Base-by-base conservation (phyloP, 2,797 vertebrate species). In the Phoxinus dragarum region DNA sequence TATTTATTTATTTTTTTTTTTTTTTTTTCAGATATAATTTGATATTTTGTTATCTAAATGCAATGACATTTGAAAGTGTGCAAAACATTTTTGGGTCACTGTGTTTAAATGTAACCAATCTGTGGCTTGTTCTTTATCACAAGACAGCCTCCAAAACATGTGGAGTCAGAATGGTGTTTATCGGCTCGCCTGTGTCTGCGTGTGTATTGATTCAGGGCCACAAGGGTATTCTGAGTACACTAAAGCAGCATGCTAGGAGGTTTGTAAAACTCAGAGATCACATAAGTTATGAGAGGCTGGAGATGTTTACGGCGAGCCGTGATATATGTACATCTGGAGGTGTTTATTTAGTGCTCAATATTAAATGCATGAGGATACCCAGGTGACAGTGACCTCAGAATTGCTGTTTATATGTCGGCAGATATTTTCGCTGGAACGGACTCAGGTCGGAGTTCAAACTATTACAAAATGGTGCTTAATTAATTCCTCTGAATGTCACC, bases 401-500 rank as follows among this genome's bases (percentile, higher is more conserved):
- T 14, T 75, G 72, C 69, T 75, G 69, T 84, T 76, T 84, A 54
- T 74, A 27, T 27, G 44, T 61, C 11, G 40, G 71, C 52, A 68
- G 72, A 86, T 34, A 52, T 87, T 84, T 64, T 75, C 52, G 72
- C n/a, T 52, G 66, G 17, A 87, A 78, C 38, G 66, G 31, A 72
- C 54, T 31, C 27, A 31, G 72, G 77, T 87, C 59, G 52, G 40
- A 84, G 88, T 68, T 87, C 80, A 84, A 84, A 81, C 76, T 83
- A 86, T 85, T 85, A 73, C 80, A 86, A 86, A 76, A 56, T 52
- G 31, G n/a, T 56, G 80, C 83, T 85, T 88, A 86, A 88, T 87
- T 85, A 82, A 85, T 79, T 84, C 19, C 16, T 52, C 6, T 73
- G 78, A 90, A 83, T 83, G 89, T 90, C 89, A 89, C 84, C 88